A percentile compares a stretch with the other conserved stretches of the same genome.
phyloP scores from a whole-genome alignment of 2,797 vertebrate species.

The Syngnathus acus region DNA sequence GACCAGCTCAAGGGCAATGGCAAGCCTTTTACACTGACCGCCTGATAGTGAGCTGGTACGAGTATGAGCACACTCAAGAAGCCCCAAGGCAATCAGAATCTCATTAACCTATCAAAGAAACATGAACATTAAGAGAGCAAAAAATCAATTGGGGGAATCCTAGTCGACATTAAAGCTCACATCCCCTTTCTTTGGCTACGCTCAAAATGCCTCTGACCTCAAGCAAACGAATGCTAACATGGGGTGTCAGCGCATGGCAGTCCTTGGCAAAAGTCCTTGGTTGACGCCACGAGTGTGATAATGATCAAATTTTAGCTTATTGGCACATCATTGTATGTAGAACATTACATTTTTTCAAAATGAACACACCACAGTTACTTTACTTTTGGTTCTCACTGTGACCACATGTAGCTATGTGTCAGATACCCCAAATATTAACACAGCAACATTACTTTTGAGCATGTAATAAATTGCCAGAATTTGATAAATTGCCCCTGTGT shows the following conservation, averaged over 20 bases:
- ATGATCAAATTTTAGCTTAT: background rate
- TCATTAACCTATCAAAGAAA: slow-evolving; percentile 76
- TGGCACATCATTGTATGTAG: background rate
- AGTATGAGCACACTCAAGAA: slow-evolving; percentile 85
- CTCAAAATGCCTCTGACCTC: background rate
- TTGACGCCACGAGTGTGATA: background rate
- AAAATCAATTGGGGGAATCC: background rate
- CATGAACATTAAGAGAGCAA: background rate
- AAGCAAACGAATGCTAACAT: background rate
- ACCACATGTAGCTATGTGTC: too few relatives aligned
- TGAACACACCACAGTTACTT: too few relatives aligned
- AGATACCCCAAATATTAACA: background rate
- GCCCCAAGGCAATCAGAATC: slow-evolving; percentile 85
- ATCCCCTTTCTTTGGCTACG: background rate
- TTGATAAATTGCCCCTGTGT: background rate
- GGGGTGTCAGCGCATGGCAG: background rate
- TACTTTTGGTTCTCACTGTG: too few relatives aligned
- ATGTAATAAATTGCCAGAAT: background rate
- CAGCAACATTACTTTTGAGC: background rate
- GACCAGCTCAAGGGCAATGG: slow-evolving; percentile 90
- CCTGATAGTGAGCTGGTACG: slow-evolving; percentile 82
- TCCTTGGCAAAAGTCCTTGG: background rate
- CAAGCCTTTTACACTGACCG: slow-evolving; percentile 87
- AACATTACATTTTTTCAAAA: background rate
- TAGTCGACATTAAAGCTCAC: background rate